Conservation (phyloP, 2,113 vertebrate genomes). For the Zosterops lateralis region DNA sequence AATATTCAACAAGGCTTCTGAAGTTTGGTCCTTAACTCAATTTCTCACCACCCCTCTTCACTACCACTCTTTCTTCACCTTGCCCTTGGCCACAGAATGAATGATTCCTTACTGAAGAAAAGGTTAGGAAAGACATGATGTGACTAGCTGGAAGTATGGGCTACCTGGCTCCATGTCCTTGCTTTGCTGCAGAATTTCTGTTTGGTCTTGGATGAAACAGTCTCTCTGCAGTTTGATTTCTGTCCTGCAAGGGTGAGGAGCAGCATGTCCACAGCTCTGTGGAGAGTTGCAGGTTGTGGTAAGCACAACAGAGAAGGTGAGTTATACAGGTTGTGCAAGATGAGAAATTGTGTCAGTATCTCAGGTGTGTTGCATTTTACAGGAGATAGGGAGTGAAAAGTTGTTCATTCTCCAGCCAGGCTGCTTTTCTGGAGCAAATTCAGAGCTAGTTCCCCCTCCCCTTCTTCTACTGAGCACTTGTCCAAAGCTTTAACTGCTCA, state of each 20-base stretch:
- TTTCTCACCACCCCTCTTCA: neutral
- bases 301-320: neutral
- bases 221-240: neutral
- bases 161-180: neutral
- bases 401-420: neutral
- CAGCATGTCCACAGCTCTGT: fast-evolving
- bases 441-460: neutral
- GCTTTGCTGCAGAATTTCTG: neutral
- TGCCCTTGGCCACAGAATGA: neutral
- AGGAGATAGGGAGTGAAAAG: neutral
- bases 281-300: neutral
- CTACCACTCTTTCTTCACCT: neutral
- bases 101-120: neutral
- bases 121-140: neutral
- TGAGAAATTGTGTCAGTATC: neutral
- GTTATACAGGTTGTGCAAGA: neutral
- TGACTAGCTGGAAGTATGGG: neutral
- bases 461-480: neutral
- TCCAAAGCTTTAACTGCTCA: neutral
- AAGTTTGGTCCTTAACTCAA: neutral
- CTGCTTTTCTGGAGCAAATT: neutral
- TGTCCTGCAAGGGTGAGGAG: neutral
- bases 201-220: neutral
- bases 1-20: neutral
- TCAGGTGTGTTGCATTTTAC: neutral